A percentile compares a stretch with the other conserved stretches of the same genome.
Evolutionary conservation across 2,888 invertebrate genomes (phyloP).

Genomic region (Lochmaea capreae): DNA sequence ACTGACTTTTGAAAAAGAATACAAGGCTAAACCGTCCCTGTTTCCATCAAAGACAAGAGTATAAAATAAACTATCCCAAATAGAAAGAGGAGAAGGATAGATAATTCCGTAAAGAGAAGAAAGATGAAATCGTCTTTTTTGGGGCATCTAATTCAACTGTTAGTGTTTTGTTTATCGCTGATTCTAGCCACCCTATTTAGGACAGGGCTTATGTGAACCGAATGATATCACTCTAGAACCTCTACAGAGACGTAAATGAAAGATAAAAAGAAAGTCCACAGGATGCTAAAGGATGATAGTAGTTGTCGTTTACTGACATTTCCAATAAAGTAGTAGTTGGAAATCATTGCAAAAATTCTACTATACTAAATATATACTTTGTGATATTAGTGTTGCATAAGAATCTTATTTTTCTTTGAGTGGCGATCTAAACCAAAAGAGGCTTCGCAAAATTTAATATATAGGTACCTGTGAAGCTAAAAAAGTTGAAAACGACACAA

Average conservation of each 20-base stretch:
- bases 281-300: neutral
- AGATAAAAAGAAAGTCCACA: slow-evolving; percentile 19
- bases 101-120: neutral
- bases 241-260: slow-evolving; percentile 2
- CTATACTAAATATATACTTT: too few relatives aligned
- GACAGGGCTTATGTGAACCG: slow-evolving; percentile 34
- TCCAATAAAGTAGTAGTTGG: too few relatives aligned
- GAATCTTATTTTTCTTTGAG: too few relatives aligned
- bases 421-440: too few relatives aligned
- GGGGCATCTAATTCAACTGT: slow-evolving; percentile 37
- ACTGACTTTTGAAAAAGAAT: too few relatives aligned
- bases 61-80: slow-evolving; percentile 16
- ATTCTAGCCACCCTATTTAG: slow-evolving; percentile 37
- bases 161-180: slow-evolving; percentile 43
- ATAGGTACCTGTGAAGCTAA: too few relatives aligned
- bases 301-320: too few relatives aligned
- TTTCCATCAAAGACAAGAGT: slow-evolving; percentile 8
- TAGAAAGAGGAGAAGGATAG: slow-evolving; percentile 16
- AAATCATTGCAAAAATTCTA: too few relatives aligned
- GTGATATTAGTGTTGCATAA: too few relatives aligned
- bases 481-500: neutral
- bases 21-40: neutral
- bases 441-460: too few relatives aligned
- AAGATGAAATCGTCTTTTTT: slow-evolving; percentile 28
- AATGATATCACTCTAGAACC: slow-evolving; percentile 29